Evolutionary conservation across 2,797 vertebrate species (phyloP), one percentile per base, ranked within the genome.

Genomic region (Silurus lanzhouensis): DNA sequence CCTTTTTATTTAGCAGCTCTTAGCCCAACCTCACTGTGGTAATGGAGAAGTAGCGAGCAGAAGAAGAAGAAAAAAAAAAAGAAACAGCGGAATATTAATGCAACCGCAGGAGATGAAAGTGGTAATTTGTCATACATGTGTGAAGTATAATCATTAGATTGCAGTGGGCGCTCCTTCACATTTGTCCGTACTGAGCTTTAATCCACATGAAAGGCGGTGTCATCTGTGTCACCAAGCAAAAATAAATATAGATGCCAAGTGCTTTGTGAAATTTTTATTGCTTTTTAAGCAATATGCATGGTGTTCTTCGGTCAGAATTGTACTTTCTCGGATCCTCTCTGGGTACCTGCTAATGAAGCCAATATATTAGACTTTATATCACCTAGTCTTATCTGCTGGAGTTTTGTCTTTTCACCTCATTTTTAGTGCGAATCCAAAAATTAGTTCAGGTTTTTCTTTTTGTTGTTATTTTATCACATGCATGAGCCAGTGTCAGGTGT

Each of bases 131-230:
- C 95, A 95, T 96, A 93, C 90, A 57, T 89, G 85, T 87, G 91
- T 94, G 94, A 95, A 93, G 90, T 93, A 94, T 95, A 96, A 95
- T 95, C 94, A 95, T 95, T 95, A 94, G 88, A 92, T 93, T 92
- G 88, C 92, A 93, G 91, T 91, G 91, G 91, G 90, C 88, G 78
- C 92, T 93, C 83, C 90, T 90, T 91, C 92, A 88, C 88, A 84
- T 88, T 78, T 88, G 88, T 85, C 83, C 60, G 13, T 72, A 82
- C 67, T 75, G 68, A 68, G 52, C 83, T 85, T 87, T 88, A 85
- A 85, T 88, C 86, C 86, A 75, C 75, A 87, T 78, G 64, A 84
- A 89, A 85, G 72, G 72, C 38, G 55, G 22, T 15, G 63, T 86
- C 85, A 81, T 87, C 38, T 86, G 81, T 52, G 70, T 61, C 13